Evolutionary conservation across 2,797 vertebrate genomes (phyloP), one percentile per base, ranked within the genome.

Genomic region (Danio tinwini): DNA sequence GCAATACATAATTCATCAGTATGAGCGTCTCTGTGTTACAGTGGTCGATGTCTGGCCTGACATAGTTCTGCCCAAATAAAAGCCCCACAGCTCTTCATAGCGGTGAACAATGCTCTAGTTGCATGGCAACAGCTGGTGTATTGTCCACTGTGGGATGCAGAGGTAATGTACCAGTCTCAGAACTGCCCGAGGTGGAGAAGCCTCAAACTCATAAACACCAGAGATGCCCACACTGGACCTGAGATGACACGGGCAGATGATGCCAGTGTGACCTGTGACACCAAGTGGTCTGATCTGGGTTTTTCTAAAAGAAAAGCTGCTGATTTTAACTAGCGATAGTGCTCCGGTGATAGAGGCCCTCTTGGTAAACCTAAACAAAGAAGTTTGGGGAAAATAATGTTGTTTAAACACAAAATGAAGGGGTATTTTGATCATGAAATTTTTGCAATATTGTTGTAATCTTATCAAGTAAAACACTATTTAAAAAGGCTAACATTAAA

Each of bases 81-180:
- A 64, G 17, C 67, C 40, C 37, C 45, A 21, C 17, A 13, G 63
- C 8, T 53, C 19, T 53, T 58, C 40, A 73, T 68, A 42, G 40
- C 37, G 74, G 13, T 14, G n/a, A 74, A 68, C 21, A 56, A 78
- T 59, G 53, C n/a, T 37, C 29, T 16, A 62, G 76, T 80, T 80
- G 76, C 72, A 83, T 83, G 67, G 74, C 47, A 81, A 80, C 61
- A 65, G 55, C 42, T 53, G 70, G 78, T 76, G 83, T 67, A 81
- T 67, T 73, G 77, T 80, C 78, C 72, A 50, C 39, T 63, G 59
- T 70, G 64, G 76, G 55, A 70, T 50, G 67, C 63, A 70, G 40
- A 21, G 82, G 50, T 61, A 83, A 71, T 74, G 39, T 63, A 80
- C 62, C 76, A 80, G 64, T 52, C 77, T 76, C 65, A 76, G 80